These are phyloP conservation scores for Phaethon lepturus DNA, from an alignment of 2,113 vertebrate genomes.

Conservation along the genomic window DNA sequence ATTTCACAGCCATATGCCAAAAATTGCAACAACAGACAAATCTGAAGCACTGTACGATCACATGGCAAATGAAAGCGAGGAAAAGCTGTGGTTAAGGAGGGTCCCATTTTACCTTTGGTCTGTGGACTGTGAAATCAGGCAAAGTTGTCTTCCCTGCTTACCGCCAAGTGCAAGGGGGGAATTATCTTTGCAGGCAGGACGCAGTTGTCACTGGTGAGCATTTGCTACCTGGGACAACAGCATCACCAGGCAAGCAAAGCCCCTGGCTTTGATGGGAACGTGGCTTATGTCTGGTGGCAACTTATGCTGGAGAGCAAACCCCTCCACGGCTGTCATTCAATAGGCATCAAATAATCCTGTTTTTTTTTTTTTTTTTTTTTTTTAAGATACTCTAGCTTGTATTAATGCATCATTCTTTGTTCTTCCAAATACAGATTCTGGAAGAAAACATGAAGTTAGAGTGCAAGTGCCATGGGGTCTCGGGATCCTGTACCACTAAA, in stretches of 20 bases:
- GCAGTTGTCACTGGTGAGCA: neutral
- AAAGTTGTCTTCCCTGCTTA: neutral
- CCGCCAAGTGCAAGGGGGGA: rapidly evolving
- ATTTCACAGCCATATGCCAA: neutral
- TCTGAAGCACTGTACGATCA: rapidly evolving
- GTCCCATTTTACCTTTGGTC: neutral
- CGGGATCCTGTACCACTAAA: conserved; percentile 96
- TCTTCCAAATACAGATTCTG: conserved; percentile 81
- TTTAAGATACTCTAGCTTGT: neutral
- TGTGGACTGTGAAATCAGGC: neutral
- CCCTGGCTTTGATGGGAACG: neutral
- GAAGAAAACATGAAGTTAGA: conserved; percentile 94
- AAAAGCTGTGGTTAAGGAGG: neutral
- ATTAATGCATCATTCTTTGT: neutral
- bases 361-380: rapidly evolving
- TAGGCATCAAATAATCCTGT: neutral
- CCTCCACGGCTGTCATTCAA: rapidly evolving
- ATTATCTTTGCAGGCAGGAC: neutral
- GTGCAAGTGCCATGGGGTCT: conserved; percentile 95
- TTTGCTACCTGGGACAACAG: neutral
- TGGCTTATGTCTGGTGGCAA: neutral
- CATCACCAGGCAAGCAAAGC: neutral
- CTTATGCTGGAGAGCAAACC: neutral
- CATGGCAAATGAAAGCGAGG: neutral
- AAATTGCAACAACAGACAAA: neutral